Base-by-base conservation (phyloP, 2,888 invertebrate species). In the Saturnia japonica region DNA sequence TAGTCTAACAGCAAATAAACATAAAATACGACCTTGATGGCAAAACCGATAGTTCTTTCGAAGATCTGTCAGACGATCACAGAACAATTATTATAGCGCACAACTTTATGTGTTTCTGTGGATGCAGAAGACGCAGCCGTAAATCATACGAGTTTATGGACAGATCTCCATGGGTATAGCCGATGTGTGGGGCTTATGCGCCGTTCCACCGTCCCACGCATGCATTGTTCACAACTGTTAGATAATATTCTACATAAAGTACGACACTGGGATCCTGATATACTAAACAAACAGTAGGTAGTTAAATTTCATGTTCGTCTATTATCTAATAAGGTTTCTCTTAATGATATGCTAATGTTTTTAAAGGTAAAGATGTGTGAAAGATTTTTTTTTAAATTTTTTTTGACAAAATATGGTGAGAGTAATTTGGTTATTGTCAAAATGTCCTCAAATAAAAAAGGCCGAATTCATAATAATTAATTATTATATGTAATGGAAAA, bases 161-260 rank as follows among this genome's bases (percentile, higher is more conserved):
- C 34, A 64, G 64, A 64, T 64, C 64, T 64, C 43, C 45, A 43
- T 57, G 28, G 25, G 40, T 42, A 66, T 25, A 14, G 40, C 70
- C 60, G 22, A 47, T 51, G 64, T 66, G 70, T 70, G 70, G 66
- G 70, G 66, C 60, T 42, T n/a, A n/a, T 51, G 66, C 40, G 57
- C 45, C 57, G 45, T 51, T 28, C 25, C 54, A 45, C 51, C 42
- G 70, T 72, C 68, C 68, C 68, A 71, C 67, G 47, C 72, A 6
- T 1, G 42, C 71, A 74, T 74, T 75, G 74, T 73, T 74, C 73
- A 70, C 67, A 73, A 73, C 73, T 73, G 71, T 74, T 74, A 51
- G 47, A 72, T 75, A 77, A 70, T 70, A 68, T 73, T 67, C 71
- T 64, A 40, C 34, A 72, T 70, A 70, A 57, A 42, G 12, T 68